Percentiles rank a stretch among this genome's conserved stretches.
phyloP scores from a whole-genome alignment of 2,113 vertebrate genomes.

The Tyto alba region DNA sequence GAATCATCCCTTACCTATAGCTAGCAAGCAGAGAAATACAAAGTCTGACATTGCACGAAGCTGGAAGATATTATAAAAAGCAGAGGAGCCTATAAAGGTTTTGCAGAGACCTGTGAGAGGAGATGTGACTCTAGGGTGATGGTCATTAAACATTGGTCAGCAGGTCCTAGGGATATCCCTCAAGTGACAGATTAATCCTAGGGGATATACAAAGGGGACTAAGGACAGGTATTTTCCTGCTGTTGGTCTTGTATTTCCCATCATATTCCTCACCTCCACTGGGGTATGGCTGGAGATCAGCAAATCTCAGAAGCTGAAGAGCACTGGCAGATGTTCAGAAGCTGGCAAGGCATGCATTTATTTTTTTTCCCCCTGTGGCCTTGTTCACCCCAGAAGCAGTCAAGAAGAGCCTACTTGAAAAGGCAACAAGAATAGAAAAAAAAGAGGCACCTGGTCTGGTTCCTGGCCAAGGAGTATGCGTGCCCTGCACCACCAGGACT shows the following conservation, averaged over 20 bases:
- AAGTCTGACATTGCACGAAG: neutral
- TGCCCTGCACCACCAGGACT: neutral
- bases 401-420: neutral
- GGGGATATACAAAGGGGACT: neutral
- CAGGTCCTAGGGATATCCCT: neutral
- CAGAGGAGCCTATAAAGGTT: neutral
- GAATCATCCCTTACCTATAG: neutral
- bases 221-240: neutral
- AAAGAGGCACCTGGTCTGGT: neutral
- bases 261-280: neutral
- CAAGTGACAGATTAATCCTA: rapidly evolving
- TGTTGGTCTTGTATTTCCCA: neutral
- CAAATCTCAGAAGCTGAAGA: neutral
- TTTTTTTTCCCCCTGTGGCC: neutral
- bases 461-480: neutral
- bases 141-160: neutral
- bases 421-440: neutral
- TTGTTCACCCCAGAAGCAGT: neutral
- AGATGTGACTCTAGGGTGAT: neutral
- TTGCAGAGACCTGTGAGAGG: neutral
- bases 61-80: neutral
- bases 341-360: neutral
- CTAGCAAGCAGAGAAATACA: neutral
- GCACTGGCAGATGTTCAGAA: neutral
- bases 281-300: neutral